These are phyloP conservation scores for Caenorhabditis wallacei DNA, from an alignment of 2,888 invertebrate species.

Conservation along the genomic window DNA sequence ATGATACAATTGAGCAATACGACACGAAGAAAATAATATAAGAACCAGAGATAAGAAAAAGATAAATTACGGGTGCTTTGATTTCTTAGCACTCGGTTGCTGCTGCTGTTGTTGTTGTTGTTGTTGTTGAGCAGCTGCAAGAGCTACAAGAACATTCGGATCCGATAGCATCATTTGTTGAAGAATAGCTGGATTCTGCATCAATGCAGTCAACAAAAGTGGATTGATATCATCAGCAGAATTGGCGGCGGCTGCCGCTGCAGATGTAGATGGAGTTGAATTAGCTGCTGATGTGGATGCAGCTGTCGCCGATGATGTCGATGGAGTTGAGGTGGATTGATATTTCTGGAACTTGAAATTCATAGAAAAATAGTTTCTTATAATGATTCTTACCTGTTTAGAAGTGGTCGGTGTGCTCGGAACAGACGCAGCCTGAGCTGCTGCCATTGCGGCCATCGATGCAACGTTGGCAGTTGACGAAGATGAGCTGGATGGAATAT, in stretches of 20 bases:
- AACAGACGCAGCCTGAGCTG: conserved; percentile 12
- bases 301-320: conserved; percentile 23
- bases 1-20: conserved; percentile 55
- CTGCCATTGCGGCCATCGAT: conserved; percentile 39
- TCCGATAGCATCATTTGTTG: conserved; percentile 54
- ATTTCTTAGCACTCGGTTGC: conserved; percentile 45
- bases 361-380: not conserved
- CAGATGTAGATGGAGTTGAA: not conserved
- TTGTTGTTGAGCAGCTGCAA: conserved; percentile 30
- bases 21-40: not conserved
- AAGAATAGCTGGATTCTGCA: conserved; percentile 66
- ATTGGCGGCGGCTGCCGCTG: conserved; percentile 1
- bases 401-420: conserved; percentile 35
- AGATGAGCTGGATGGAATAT: conserved; percentile 44
- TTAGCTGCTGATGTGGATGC: conserved; percentile 7
- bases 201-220: conserved; percentile 42
- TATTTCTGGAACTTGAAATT: not conserved
- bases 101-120: conserved; percentile 40
- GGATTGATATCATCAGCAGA: conserved; percentile 66
- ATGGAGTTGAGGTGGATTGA: conserved; percentile 33
- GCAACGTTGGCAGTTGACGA: conserved; percentile 26
- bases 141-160: conserved; percentile 16
- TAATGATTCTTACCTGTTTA: conserved; percentile 26
- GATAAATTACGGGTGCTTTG: conserved; percentile 53
- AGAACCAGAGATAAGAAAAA: not conserved